Percentiles rank a stretch among this genome's conserved stretches.
Evolutionary conservation across 2,113 vertebrate species (phyloP).

Genomic region (Paramormyrops kingsleyae): DNA sequence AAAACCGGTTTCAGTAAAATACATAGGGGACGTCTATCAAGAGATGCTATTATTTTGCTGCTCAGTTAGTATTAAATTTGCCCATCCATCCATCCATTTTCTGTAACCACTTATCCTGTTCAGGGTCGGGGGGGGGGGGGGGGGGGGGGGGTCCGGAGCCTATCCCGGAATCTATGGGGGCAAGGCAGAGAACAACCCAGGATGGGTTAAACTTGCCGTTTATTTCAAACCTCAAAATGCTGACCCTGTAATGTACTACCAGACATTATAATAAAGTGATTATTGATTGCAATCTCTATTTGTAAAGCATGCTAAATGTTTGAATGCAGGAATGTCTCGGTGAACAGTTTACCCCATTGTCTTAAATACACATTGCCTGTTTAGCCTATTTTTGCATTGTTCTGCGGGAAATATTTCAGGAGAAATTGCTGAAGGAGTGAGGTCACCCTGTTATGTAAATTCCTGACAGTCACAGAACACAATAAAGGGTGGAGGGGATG

Average conservation of each 20-base stretch:
- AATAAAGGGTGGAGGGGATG: conserved; percentile 12
- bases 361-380: not conserved
- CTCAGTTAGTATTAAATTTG: not conserved
- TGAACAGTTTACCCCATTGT: not conserved
- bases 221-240: not conserved
- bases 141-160: not conserved
- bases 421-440: conserved; percentile 11
- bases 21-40: not conserved
- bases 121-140: not conserved
- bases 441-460: conserved; percentile 13
- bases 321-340: not conserved
- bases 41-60: not conserved
- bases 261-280: not conserved
- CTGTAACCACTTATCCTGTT: not conserved
- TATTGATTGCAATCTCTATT: not conserved
- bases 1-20: not conserved
- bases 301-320: not conserved
- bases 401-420: conserved; percentile 10
- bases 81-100: not conserved
- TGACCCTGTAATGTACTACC: not conserved
- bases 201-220: not conserved
- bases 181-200: not conserved
- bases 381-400: not conserved
- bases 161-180: not conserved
- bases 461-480: not conserved